Percentiles rank a stretch among this genome's conserved stretches.
These are phyloP conservation scores for Odontesthes bonariensis DNA, from an alignment of 2,113 vertebrate species.

Conservation along the genomic window DNA sequence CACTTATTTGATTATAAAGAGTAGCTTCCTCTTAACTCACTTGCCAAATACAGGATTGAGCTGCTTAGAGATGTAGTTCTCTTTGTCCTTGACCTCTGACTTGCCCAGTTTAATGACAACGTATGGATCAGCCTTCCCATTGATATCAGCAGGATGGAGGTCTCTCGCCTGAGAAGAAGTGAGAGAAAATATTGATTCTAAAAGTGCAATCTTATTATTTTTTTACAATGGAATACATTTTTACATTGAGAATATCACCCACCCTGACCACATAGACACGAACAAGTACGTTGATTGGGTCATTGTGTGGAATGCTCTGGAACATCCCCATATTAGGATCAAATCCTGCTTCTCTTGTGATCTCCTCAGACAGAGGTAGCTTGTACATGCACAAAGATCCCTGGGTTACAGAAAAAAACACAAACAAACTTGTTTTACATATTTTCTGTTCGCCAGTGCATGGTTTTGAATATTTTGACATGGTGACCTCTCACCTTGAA, in stretches of 20 bases:
- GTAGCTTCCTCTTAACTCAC: constrained; percentile 79
- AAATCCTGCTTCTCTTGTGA: constrained; percentile 88
- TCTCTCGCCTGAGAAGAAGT: constrained; percentile 88
- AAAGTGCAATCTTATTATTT: background rate
- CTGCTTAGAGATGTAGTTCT: constrained; percentile 99
- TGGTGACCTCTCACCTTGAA: constrained; percentile 87
- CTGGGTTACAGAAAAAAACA: constrained; percentile 69
- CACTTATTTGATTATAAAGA: background rate
- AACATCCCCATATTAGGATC: constrained; percentile 97
- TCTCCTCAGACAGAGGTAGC: constrained; percentile 91
- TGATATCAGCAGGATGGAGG: constrained; percentile 97
- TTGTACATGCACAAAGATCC: constrained; percentile 97
- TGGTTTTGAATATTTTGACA: background rate
- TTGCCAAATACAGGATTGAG: constrained; percentile 98
- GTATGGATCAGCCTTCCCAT: constrained; percentile 97
- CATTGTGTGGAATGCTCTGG: constrained; percentile 96
- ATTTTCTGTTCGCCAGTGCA: background rate
- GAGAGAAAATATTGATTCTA: background rate
- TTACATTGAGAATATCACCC: constrained; percentile 51
- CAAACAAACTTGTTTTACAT: background rate
- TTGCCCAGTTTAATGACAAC: constrained; percentile 94
- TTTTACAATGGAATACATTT: background rate
- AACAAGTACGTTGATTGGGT: constrained; percentile 93
- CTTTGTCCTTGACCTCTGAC: constrained; percentile 96
- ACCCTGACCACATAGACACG: constrained; percentile 94